A percentile compares a stretch with the other conserved stretches of the same genome.
These are phyloP conservation scores for Echiichthys vipera DNA, from an alignment of 2,797 vertebrate genomes.

Conservation along the genomic window DNA sequence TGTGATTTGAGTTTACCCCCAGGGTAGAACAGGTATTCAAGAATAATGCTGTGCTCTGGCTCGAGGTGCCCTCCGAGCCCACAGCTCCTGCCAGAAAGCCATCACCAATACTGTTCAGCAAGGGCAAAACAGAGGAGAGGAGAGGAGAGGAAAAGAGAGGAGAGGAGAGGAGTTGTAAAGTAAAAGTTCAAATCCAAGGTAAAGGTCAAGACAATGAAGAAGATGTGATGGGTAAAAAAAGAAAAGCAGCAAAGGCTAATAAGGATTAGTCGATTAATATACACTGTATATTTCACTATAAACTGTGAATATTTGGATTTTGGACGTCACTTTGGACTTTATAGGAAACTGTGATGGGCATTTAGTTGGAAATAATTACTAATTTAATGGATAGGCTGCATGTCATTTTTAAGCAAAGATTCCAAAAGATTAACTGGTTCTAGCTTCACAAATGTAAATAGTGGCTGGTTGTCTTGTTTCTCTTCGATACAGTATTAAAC, in stretches of 20 bases:
- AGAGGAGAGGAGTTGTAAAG: not conserved
- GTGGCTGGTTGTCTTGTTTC: not conserved
- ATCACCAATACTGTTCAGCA: conserved; percentile 42
- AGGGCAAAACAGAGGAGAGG: conserved; percentile 28
- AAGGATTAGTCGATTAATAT: not conserved
- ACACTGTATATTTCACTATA: too few relatives aligned
- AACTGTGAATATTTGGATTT: not conserved
- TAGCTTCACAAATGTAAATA: not conserved
- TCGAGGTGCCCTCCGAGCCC: conserved; percentile 46
- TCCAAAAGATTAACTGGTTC: not conserved
- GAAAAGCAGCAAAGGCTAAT: not conserved
- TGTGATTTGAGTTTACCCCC: conserved; percentile 39
- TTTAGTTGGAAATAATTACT: not conserved
- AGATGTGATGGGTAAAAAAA: not conserved
- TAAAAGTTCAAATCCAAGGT: not conserved
- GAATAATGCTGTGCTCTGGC: conserved; percentile 57
- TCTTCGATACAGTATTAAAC: not conserved
- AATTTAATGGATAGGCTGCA: not conserved
- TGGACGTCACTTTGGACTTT: not conserved
- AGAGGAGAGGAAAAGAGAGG: not conserved
- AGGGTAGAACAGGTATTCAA: conserved; percentile 34
- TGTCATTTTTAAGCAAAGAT: too few relatives aligned
- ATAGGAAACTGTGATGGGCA: not conserved
- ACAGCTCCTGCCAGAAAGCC: conserved; percentile 50
- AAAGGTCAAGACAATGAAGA: too few relatives aligned